These are phyloP conservation scores for Pharmacophagus antenor DNA, from an alignment of 2,888 invertebrate species.

Conservation along the genomic window DNA sequence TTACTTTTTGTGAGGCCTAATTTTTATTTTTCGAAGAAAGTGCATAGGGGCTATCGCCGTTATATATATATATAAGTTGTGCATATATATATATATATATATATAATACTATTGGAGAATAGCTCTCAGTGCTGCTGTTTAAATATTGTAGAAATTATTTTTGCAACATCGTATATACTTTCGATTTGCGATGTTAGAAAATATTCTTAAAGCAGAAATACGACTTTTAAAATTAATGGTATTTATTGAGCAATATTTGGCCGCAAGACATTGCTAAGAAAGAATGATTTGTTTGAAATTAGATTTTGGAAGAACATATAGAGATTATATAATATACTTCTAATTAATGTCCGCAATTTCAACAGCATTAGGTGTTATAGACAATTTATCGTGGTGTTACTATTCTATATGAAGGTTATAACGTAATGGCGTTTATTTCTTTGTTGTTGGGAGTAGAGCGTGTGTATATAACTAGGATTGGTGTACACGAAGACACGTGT, in stretches of 20 bases:
- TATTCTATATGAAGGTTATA: constrained; percentile 14
- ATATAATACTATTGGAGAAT: constrained; percentile 3
- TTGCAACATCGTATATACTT: neutral
- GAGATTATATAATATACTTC: constrained; percentile 9
- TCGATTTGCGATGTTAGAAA: constrained; percentile 8
- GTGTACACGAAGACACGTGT: constrained; percentile 24
- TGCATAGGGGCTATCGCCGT: constrained; percentile 14
- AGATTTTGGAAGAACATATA: constrained; percentile 13
- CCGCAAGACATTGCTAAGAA: constrained; percentile 3
- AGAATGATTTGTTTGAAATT: constrained; percentile 18
- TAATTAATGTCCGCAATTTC: constrained; percentile 11
- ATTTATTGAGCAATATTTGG: constrained; percentile 24
- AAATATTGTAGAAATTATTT: constrained; percentile 18
- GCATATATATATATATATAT: too few relatives aligned
- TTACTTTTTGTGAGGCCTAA: constrained; percentile 24
- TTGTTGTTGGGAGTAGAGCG: constrained; percentile 21
- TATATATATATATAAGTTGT: neutral
- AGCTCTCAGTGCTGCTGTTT: constrained; percentile 15
- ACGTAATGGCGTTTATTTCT: constrained; percentile 5
- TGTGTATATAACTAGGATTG: constrained; percentile 28
- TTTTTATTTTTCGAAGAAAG: constrained; percentile 15
- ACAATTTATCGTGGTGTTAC: constrained; percentile 27
- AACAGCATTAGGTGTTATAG: constrained; percentile 11
- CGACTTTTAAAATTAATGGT: constrained; percentile 19
- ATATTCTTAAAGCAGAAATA: constrained; percentile 4